Evolutionary conservation across 2,888 invertebrate genomes (phyloP).

Genomic region (Dryocosmus kuriphilus): DNA sequence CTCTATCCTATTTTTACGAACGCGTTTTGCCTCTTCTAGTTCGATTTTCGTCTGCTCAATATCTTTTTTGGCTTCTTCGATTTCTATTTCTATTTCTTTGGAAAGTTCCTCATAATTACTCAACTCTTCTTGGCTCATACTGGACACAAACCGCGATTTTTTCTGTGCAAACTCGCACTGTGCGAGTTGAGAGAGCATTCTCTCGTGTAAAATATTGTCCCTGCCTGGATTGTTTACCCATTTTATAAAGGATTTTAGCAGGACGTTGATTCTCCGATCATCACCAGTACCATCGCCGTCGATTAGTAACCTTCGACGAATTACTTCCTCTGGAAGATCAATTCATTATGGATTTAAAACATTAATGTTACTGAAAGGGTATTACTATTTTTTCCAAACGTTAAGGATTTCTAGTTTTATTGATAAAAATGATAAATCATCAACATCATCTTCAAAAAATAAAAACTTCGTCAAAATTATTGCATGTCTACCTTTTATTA

Average conservation of each 20-base stretch:
- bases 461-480: too few species aligned
- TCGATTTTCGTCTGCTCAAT: slow-evolving; percentile 91
- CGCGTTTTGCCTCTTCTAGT: slow-evolving; percentile 89
- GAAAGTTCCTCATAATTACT: slow-evolving; percentile 89
- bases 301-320: slow-evolving; percentile 92
- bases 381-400: too few species aligned
- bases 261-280: slow-evolving; percentile 91
- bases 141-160: slow-evolving; percentile 88
- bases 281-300: slow-evolving; percentile 99
- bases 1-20: slow-evolving; percentile 93
- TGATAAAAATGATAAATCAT: too few species aligned
- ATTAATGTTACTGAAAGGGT: too few species aligned
- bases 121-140: slow-evolving; percentile 91
- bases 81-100: slow-evolving; percentile 87
- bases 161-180: slow-evolving; percentile 93
- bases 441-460: too few species aligned
- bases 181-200: slow-evolving; percentile 89
- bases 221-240: slow-evolving; percentile 85
- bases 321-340: slow-evolving; percentile 91
- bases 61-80: slow-evolving; percentile 88
- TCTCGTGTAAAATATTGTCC: slow-evolving; percentile 81
- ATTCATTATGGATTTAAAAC: slow-evolving; percentile 3
- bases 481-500: too few species aligned
- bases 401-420: too few species aligned
- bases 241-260: slow-evolving; percentile 90